Conservation (phyloP, 30 jellyfish, hydroid and myxozoan genomes). For the Hydra vulgaris region DNA sequence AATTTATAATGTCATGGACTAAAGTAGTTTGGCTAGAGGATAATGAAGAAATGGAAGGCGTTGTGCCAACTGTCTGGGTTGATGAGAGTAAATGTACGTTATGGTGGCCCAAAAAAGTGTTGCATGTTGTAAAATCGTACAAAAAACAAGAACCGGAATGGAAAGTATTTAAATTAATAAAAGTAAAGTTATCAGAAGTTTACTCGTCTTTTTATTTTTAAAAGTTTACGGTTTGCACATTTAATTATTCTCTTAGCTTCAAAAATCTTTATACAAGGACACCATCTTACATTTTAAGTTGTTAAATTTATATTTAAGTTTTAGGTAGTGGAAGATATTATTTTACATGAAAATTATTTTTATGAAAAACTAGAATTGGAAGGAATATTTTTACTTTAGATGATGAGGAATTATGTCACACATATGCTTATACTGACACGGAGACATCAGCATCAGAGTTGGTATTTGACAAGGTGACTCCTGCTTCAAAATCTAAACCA, state of each 20-base stretch:
- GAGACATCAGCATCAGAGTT: background rate
- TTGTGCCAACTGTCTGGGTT: background rate
- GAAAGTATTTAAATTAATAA: background rate
- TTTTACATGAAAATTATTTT: background rate
- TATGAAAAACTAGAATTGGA: background rate
- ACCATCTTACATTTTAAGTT: too few relatives aligned
- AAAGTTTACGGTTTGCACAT: background rate
- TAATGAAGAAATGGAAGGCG: background rate
- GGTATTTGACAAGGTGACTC: background rate
- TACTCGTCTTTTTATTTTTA: background rate
- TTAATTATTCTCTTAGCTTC: background rate
- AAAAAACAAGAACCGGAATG: background rate
- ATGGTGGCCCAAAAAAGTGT: background rate
- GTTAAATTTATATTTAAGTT: too few relatives aligned
- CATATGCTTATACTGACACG: background rate
- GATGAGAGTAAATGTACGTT: background rate
- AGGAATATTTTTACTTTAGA: background rate
- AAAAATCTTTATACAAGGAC: too few relatives aligned
- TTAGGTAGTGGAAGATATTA: background rate
- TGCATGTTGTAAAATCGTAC: background rate
- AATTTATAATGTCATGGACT: background rate
- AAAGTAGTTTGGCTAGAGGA: background rate
- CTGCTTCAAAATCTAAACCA: background rate
- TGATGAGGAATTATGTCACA: background rate
- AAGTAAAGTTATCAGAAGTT: background rate